phyloP scores from a whole-genome alignment of 2,797 vertebrate species.

The Myotis planiceps region DNA sequence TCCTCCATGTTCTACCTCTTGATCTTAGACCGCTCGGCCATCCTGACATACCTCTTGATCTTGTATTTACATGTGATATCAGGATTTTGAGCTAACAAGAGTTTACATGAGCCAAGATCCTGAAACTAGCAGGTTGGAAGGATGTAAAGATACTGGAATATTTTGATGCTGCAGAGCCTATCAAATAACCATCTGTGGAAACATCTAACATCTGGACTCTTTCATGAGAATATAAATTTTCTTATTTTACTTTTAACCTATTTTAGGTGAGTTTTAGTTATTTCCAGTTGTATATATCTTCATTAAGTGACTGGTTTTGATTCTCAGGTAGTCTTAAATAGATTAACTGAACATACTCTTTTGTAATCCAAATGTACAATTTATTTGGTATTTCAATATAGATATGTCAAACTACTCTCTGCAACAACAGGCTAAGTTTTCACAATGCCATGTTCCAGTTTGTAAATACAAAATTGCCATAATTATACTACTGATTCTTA shows the following conservation, averaged over 20 bases:
- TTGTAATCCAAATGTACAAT: background rate
- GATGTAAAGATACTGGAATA: background rate
- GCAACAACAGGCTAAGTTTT: background rate
- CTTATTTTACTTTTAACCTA: conserved; percentile 8
- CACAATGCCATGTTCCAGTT: background rate
- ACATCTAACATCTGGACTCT: background rate
- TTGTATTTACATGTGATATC: background rate
- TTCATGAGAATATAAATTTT: background rate
- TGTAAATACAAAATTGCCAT: conserved; percentile 7
- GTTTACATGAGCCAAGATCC: background rate
- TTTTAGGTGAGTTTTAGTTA: conserved; percentile 1
- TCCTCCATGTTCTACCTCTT: background rate
- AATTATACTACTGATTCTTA: background rate
- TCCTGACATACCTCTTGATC: background rate
- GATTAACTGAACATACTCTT: background rate
- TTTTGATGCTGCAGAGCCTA: background rate
- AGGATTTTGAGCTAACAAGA: background rate
- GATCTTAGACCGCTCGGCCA: too few relatives aligned
- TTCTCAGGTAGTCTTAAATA: background rate
- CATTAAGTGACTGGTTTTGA: background rate
- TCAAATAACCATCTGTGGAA: background rate
- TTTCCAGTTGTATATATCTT: background rate
- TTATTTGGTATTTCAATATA: background rate
- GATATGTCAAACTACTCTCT: background rate
- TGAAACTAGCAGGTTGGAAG: background rate